phyloP scores from a whole-genome alignment of 2,113 vertebrate species.

The Pristiophorus japonicus region DNA sequence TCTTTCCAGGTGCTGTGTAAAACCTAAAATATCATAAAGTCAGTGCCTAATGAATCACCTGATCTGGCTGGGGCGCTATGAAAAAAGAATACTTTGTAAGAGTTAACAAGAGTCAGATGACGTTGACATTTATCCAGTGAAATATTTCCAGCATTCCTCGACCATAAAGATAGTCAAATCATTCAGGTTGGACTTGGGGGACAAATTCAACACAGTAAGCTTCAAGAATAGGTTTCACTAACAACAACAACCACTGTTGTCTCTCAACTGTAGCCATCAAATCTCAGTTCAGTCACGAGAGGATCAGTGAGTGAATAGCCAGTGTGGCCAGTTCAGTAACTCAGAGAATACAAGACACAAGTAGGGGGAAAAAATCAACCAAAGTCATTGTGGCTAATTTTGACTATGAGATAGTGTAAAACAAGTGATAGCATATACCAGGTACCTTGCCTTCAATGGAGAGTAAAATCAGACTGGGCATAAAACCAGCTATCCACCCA shows the following conservation, averaged over 20 bases:
- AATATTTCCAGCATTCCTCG: not conserved
- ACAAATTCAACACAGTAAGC: not conserved
- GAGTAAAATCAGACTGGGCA: not conserved
- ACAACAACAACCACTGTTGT: not conserved
- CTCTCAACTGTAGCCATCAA: not conserved
- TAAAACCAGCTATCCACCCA: not conserved
- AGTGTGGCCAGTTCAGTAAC: not conserved
- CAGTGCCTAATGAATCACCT: not conserved
- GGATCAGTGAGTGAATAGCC: not conserved
- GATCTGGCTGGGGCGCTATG: not conserved
- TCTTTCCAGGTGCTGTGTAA: no score
- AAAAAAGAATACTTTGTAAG: not conserved
- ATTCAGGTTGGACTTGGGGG: not conserved
- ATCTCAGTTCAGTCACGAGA: not conserved
- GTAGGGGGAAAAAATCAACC: not conserved
- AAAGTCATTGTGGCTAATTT: not conserved
- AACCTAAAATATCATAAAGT: not conserved
- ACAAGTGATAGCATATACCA: not conserved
- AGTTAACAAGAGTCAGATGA: not conserved
- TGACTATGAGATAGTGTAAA: not conserved
- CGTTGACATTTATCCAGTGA: not conserved
- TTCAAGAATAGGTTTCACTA: not conserved
- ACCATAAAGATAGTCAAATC: not conserved
- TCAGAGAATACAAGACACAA: not conserved
- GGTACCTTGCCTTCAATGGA: not conserved